Evolutionary conservation across 30 jellyfish, hydroid and myxozoan genomes (phyloP), one percentile per base, ranked within the genome.

Genomic region (Hydra vulgaris): DNA sequence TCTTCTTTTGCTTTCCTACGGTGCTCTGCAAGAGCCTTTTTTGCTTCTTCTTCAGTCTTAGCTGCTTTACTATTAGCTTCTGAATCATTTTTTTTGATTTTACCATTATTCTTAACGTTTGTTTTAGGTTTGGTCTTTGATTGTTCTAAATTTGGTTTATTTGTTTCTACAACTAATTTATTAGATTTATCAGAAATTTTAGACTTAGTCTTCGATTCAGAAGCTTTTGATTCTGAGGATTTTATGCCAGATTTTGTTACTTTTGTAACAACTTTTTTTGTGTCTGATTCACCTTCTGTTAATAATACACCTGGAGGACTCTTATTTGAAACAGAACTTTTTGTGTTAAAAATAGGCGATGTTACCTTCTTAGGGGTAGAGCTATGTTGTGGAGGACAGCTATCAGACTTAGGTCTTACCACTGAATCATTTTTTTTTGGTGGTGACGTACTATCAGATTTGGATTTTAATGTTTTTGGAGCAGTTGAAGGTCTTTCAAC

Each of bases 1-100:
- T 80, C 87, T 80, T 80, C 87, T 27, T 80, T 80, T 20, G 87
- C 87, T 80, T 80, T 70, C 87, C 23, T 80, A 26, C 87, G 55
- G 18, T 79, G 83, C 27, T 80, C 87, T 21, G 87, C 83, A 26
- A 80, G 71, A 17, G 81, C 83, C 19, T 80, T 80, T 27, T 80
- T 80, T 15, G 87, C 87, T 80, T 80, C 87, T 70, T 80, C 87
- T 66, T 80, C 87, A 21, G 87, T 61, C 54, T 25, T 67, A 12
- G 81, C 40, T 16, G 53, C 61, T 73, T 73, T 73, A 23, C 61
- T 74, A 19, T 70, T 70, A 18, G 83, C 87, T 27, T 78, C 55
- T 40, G 7, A 12, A 21, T 76, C 66, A 53, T 20, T 78, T 53
- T 78, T 78, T 21, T 0, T 80, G 16, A 27, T 18, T 21, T 67